phyloP scores from a whole-genome alignment of 2,888 invertebrate genomes.

The Hypercompe scribonia region DNA sequence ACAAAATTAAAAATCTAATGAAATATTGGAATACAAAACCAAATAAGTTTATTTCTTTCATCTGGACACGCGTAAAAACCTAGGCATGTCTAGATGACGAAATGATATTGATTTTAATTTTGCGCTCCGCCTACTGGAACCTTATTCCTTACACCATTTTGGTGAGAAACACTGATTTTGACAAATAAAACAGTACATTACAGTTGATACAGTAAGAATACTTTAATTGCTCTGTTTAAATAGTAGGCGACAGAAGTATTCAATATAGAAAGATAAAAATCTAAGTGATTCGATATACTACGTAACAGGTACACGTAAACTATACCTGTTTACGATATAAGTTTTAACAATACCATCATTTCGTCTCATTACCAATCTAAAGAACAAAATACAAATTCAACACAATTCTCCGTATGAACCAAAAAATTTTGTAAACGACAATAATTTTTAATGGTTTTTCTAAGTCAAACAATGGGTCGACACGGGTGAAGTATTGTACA shows the following conservation, averaged over 20 bases:
- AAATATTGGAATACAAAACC: too few relatives aligned
- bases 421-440: conserved; percentile 63
- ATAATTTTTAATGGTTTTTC: conserved; percentile 82
- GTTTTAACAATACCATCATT: conserved; percentile 46
- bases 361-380: conserved; percentile 56
- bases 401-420: conserved; percentile 70
- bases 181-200: background rate
- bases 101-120: background rate
- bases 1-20: too few relatives aligned
- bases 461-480: conserved; percentile 72
- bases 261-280: conserved; percentile 17
- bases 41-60: background rate
- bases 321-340: conserved; percentile 45
- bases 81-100: background rate
- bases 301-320: too few relatives aligned
- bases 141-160: too few relatives aligned
- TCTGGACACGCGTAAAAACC: too few relatives aligned
- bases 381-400: conserved; percentile 40
- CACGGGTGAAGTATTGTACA: conserved; percentile 52
- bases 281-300: conserved; percentile 30
- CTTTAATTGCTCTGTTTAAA: background rate
- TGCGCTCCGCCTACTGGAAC: background rate
- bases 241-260: background rate
- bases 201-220: background rate
- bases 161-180: background rate